phyloP scores from a whole-genome alignment of 2,113 vertebrate species.

The Cynoglossus semilaevis region DNA sequence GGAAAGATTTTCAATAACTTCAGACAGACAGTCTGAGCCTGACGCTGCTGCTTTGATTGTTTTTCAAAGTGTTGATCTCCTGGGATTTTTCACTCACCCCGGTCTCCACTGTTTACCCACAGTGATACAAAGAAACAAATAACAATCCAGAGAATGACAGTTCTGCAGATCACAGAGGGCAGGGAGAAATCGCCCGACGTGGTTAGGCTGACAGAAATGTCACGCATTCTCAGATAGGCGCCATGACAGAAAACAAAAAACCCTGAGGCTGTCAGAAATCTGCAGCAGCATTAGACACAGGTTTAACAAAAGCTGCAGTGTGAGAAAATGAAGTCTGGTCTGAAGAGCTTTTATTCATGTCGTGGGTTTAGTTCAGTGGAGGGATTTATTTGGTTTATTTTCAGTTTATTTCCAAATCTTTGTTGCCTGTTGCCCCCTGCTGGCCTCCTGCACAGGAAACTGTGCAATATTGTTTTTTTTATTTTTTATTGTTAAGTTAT shows the following conservation, averaged over 20 bases:
- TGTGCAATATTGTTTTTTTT: no score
- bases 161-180: background rate
- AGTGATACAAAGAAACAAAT: background rate
- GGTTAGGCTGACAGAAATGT: background rate
- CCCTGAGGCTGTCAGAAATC: background rate
- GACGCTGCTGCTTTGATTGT: background rate
- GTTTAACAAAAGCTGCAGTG: background rate
- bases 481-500: no score
- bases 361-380: no score
- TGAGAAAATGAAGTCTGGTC: background rate
- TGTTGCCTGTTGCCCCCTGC: no score
- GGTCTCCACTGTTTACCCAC: background rate
- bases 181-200: background rate
- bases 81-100: background rate
- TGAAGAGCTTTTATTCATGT: no score
- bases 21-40: background rate
- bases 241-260: background rate
- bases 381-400: no score
- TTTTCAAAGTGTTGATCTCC: background rate
- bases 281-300: background rate
- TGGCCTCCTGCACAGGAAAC: no score
- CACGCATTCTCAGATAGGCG: background rate
- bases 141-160: background rate
- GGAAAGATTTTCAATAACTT: background rate
- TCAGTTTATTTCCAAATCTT: no score